Evolutionary conservation across 1,140 invertebrate genomes (phyloP).

Genomic region (Aethina tumida): DNA sequence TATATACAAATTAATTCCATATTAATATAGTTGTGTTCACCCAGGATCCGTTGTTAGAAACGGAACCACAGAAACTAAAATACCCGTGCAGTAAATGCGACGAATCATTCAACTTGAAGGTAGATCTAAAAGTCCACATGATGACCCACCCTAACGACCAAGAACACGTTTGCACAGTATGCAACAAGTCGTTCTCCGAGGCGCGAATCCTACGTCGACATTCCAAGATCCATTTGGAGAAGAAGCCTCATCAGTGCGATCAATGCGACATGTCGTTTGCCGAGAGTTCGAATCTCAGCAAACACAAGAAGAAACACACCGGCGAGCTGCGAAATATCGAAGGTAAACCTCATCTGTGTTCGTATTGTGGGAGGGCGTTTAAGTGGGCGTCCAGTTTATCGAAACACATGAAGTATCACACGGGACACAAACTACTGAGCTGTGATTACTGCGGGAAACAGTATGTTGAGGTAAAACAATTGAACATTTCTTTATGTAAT

Average conservation of each 20-base stretch:
- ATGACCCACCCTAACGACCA: conserved; percentile 34
- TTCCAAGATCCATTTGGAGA: conserved; percentile 37
- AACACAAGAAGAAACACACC: conserved; percentile 42
- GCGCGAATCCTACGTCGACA: conserved; percentile 39
- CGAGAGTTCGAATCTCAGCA: conserved; percentile 40
- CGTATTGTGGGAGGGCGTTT: conserved; percentile 36
- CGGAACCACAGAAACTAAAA: conserved; percentile 20
- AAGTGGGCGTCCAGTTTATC: conserved; percentile 39
- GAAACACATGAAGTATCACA: conserved; percentile 41
- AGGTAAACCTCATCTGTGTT: conserved; percentile 39
- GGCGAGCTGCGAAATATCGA: conserved; percentile 38
- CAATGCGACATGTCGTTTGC: conserved; percentile 43
- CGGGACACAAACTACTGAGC: conserved; percentile 35
- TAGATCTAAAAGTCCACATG: conserved; percentile 37
- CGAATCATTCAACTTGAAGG: conserved; percentile 29
- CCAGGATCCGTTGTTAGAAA: no score
- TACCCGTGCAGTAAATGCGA: conserved; percentile 34
- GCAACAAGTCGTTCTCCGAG: conserved; percentile 39
- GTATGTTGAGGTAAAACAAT: conserved; percentile 34
- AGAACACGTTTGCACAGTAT: conserved; percentile 37
- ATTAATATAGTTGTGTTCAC: no score
- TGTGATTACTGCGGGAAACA: conserved; percentile 37
- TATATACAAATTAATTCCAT: no score
- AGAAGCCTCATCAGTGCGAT: conserved; percentile 40
- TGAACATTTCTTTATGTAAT: conserved; percentile 7